A percentile compares a stretch with the other conserved stretches of the same genome.
phyloP scores from a whole-genome alignment of 1,140 invertebrate species.

The Lordiphosa stackelbergi region DNA sequence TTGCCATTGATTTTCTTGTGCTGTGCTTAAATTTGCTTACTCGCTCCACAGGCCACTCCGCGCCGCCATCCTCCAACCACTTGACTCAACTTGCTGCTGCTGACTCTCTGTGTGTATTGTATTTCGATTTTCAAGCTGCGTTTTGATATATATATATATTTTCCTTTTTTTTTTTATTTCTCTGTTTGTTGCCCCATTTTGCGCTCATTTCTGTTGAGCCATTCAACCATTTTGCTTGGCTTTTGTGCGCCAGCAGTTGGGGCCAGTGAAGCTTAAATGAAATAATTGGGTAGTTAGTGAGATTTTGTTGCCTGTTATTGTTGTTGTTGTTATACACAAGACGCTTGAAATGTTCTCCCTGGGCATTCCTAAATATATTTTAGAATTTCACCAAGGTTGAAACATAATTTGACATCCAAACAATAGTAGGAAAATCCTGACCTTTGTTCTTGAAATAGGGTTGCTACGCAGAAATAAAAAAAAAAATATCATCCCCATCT shows the following conservation, averaged over 20 bases:
- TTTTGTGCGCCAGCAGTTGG: slow-evolving; percentile 10
- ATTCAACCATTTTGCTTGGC: slow-evolving; percentile 46
- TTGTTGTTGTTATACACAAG: slow-evolving; percentile 10
- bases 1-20: slow-evolving; percentile 61
- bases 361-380: no score
- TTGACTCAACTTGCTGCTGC: slow-evolving; percentile 25
- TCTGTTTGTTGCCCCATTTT: slow-evolving; percentile 18
- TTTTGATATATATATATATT: slow-evolving; percentile 17
- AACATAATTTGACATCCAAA: no score
- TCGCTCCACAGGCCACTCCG: slow-evolving; percentile 30
- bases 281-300: slow-evolving; percentile 76
- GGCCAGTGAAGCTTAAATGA: slow-evolving; percentile 73
- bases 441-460: no score
- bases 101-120: not conserved
- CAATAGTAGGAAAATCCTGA: no score
- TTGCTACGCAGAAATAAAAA: no score
- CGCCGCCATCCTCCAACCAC: slow-evolving; percentile 9
- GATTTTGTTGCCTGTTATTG: slow-evolving; percentile 31
- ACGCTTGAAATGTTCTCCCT: slow-evolving; percentile 23
- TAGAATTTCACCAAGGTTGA: no score
- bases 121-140: not conserved
- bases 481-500: no score
- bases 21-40: slow-evolving; percentile 71
- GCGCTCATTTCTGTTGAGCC: slow-evolving; percentile 31
- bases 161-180: slow-evolving; percentile 25